These are phyloP conservation scores for Oopsacas minuta DNA, from an alignment of 37 sponge, comb jelly and placozoan genomes.

Conservation along the genomic window DNA sequence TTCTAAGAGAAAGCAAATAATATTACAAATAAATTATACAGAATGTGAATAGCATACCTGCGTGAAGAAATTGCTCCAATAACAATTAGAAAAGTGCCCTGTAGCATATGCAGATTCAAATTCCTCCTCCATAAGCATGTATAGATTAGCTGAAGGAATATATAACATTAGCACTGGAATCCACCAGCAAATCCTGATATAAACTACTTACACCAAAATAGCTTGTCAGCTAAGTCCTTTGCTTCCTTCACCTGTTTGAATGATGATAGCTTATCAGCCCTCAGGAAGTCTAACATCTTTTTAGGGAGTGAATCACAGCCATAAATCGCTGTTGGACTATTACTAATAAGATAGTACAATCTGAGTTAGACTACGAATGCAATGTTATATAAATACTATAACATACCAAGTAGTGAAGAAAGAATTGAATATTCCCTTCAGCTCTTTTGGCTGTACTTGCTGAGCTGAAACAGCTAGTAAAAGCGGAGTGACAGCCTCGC, in stretches of 20 bases:
- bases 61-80: background rate
- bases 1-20: background rate
- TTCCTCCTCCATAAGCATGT: background rate
- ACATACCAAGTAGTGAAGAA: background rate
- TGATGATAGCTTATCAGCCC: background rate
- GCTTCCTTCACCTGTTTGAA: background rate
- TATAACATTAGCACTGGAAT: background rate
- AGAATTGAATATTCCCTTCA: background rate
- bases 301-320: background rate
- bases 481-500: background rate
- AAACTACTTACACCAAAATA: constrained; percentile 5
- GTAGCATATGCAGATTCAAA: background rate
- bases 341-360: background rate
- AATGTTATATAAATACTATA: background rate
- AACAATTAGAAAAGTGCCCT: background rate
- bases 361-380: background rate
- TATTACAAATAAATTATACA: background rate
- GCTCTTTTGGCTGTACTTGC: background rate
- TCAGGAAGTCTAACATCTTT: background rate
- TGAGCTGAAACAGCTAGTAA: background rate
- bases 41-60: background rate
- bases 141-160: background rate
- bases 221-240: background rate
- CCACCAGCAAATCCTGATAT: background rate
- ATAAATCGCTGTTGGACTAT: background rate